Conservation (phyloP, 2,797 vertebrate genomes). For the Masticophis lateralis region DNA sequence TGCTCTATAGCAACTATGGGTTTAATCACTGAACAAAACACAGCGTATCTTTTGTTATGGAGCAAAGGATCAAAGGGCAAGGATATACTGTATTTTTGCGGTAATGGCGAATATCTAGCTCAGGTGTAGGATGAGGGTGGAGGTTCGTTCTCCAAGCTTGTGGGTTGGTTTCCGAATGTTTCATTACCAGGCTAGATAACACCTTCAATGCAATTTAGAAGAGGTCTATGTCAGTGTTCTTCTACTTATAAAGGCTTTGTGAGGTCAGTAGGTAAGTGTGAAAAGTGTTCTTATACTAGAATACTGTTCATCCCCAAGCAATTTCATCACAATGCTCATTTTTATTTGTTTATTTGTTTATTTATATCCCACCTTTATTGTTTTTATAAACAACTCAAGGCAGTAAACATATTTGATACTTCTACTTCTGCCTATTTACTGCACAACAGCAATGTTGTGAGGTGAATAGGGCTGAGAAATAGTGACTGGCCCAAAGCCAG, state of each 20-base stretch:
- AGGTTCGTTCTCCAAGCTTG: neutral
- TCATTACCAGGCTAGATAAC: neutral
- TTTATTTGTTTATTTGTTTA: neutral
- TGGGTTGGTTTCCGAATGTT: neutral
- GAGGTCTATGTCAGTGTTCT: neutral
- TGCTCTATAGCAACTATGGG: neutral
- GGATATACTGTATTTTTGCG: neutral
- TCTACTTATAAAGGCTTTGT: neutral
- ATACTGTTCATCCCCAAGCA: slow-evolving; percentile 21
- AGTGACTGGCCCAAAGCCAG: neutral
- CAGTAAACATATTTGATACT: neutral
- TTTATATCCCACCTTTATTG: neutral
- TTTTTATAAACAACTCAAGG: neutral
- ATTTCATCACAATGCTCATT: slow-evolving; percentile 40
- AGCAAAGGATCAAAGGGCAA: neutral
- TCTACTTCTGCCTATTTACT: neutral
- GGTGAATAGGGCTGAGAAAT: neutral
- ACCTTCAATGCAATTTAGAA: neutral
- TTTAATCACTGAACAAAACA: neutral
- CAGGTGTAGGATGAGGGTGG: neutral
- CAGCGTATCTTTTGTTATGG: neutral
- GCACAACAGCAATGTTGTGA: neutral
- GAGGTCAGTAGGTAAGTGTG: too few relatives aligned
- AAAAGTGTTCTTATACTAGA: slow-evolving; percentile 35
- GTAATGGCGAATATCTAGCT: neutral